phyloP scores from a whole-genome alignment of 2,113 vertebrate genomes.

The Lates calcarifer region DNA sequence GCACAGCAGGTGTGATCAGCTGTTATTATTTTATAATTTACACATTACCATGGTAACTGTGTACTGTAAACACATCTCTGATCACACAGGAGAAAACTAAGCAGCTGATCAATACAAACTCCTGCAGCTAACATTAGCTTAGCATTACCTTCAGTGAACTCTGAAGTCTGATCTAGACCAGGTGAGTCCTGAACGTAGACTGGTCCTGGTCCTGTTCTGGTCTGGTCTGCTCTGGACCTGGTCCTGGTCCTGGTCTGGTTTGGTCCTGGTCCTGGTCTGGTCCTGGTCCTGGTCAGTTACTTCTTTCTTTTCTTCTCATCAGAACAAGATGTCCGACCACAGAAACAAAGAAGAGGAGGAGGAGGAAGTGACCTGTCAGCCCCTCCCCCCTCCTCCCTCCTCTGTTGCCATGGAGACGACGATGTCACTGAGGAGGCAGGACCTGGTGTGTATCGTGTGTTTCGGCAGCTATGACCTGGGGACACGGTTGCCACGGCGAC shows the following conservation, averaged over 20 bases:
- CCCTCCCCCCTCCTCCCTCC: slow-evolving; percentile 8
- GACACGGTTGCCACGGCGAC: slow-evolving; percentile 69
- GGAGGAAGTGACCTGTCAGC: slow-evolving; percentile 33
- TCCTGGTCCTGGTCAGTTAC: not conserved
- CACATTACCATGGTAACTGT: no score
- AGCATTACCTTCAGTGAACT: not conserved
- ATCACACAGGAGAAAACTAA: no score
- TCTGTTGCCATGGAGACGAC: slow-evolving; percentile 24
- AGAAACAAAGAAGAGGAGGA: slow-evolving; percentile 14
- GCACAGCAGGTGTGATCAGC: accelerated
- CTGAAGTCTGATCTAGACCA: not conserved
- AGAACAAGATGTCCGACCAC: slow-evolving; percentile 45
- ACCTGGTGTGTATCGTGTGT: slow-evolving; percentile 76
- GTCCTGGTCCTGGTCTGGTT: no score
- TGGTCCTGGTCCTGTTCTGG: no score
- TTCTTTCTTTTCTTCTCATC: not conserved
- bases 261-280: no score
- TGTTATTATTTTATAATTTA: no score
- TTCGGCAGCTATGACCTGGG: slow-evolving; percentile 73
- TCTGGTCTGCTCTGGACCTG: no score
- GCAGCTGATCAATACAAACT: no score
- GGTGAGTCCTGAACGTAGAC: not conserved
- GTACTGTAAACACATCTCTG: no score
- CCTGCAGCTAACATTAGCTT: no score
- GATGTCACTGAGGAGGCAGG: slow-evolving; percentile 44